Percentiles rank a stretch among this genome's conserved stretches.
Evolutionary conservation across 2,797 vertebrate species (phyloP).

Genomic region (Fratercula arctica): DNA sequence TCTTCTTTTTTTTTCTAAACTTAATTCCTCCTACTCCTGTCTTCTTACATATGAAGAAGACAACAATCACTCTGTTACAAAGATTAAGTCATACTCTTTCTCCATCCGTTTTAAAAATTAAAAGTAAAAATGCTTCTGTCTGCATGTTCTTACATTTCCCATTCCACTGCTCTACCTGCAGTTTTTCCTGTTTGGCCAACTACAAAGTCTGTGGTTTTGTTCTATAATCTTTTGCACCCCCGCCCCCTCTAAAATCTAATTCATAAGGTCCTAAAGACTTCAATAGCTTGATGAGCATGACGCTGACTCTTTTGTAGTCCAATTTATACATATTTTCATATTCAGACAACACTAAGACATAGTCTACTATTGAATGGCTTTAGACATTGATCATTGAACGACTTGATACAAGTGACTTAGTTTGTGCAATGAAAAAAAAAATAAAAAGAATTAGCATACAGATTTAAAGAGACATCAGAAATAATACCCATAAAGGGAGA

Average conservation of each 20-base stretch:
- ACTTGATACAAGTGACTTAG: background rate
- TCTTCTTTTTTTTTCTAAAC: conserved; percentile 30
- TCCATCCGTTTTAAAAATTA: background rate
- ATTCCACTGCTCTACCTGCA: background rate
- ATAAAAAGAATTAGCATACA: background rate
- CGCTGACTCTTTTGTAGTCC: background rate
- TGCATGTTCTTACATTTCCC: background rate
- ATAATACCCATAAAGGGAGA: background rate
- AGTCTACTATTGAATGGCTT: background rate
- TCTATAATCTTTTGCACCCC: background rate
- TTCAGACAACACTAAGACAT: background rate
- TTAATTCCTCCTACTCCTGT: conserved; percentile 53
- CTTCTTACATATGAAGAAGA: conserved; percentile 25
- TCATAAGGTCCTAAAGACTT: conserved; percentile 22
- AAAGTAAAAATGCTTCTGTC: background rate
- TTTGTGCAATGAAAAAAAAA: background rate
- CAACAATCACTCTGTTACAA: background rate
- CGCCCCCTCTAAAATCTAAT: conserved; percentile 9
- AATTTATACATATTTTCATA: background rate
- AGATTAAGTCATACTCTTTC: conserved; percentile 23
- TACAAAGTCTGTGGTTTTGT: background rate
- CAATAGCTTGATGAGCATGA: background rate
- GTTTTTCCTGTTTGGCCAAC: background rate
- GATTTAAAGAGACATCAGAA: background rate
- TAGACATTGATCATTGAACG: background rate